phyloP scores from a whole-genome alignment of 2,113 vertebrate genomes.

The Campylorhamphus procurvoides region DNA sequence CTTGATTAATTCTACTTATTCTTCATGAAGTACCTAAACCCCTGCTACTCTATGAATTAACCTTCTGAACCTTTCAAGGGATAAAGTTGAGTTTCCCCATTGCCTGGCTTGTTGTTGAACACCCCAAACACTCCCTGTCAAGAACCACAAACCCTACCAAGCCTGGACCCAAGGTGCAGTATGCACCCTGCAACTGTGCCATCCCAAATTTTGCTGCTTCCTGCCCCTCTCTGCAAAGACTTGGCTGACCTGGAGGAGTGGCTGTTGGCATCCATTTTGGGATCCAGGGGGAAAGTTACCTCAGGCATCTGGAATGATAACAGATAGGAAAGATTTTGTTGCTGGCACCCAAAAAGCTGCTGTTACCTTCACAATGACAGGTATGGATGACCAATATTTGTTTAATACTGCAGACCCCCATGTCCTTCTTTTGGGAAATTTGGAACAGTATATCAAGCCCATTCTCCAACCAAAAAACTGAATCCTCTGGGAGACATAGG shows the following conservation, averaged over 20 bases:
- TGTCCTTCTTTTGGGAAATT: not conserved
- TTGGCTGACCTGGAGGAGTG: not conserved
- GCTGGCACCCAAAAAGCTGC: not conserved
- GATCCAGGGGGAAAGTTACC: not conserved
- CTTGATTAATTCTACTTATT: not conserved
- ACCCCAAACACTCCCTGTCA: not conserved
- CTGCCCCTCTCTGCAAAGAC: not conserved
- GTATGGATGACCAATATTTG: slow-evolving; percentile 14
- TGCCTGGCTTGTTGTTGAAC: accelerated
- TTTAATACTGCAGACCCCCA: slow-evolving; percentile 3
- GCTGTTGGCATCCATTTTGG: not conserved
- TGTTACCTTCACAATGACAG: not conserved
- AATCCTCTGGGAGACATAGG: slow-evolving; percentile 1
- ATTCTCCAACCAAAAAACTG: not conserved
- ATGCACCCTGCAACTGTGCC: not conserved
- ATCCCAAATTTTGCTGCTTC: not conserved
- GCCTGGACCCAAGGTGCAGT: not conserved
- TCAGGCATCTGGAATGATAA: not conserved
- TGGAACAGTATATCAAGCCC: slow-evolving; percentile 2
- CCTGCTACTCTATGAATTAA: not conserved
- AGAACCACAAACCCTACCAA: not conserved
- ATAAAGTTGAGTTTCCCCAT: not conserved
- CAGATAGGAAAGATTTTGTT: not conserved
- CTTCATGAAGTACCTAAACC: not conserved
- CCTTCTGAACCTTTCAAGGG: not conserved